phyloP scores from a whole-genome alignment of 2,113 vertebrate genomes.

The Scomber japonicus region DNA sequence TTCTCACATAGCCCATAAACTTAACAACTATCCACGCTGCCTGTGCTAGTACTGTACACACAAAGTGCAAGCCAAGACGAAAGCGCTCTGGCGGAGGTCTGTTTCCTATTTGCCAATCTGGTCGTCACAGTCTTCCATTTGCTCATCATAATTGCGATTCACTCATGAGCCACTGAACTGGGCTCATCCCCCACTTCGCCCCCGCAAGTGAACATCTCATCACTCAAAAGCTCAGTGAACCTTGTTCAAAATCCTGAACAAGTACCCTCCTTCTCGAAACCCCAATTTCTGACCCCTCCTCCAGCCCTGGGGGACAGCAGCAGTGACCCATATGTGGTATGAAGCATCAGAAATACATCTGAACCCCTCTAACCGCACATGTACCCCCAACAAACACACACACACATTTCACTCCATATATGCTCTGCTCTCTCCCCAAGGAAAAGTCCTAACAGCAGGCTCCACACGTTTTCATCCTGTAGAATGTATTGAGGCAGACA shows the following conservation, averaged over 20 bases:
- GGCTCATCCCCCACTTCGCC: neutral
- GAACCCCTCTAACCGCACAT: constrained; percentile 63
- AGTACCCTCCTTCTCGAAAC: constrained; percentile 19
- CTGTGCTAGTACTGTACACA: constrained; percentile 28
- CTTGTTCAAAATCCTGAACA: constrained; percentile 38
- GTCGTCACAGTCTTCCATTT: constrained; percentile 26
- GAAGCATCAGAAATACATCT: constrained; percentile 75
- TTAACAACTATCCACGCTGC: constrained; percentile 67
- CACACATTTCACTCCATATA: neutral
- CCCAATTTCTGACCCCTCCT: constrained; percentile 49
- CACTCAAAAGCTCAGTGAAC: constrained; percentile 55
- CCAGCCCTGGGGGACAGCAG: constrained; percentile 51
- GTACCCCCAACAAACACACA: constrained; percentile 37
- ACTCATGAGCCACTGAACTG: constrained; percentile 34
- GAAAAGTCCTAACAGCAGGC: constrained; percentile 45
- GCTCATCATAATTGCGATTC: constrained; percentile 50
- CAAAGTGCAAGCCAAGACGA: constrained; percentile 21
- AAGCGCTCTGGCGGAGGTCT: constrained; percentile 10
- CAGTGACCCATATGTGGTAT: constrained; percentile 77
- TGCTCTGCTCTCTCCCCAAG: constrained; percentile 33
- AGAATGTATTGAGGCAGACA: constrained; percentile 54
- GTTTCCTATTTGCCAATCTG: constrained; percentile 36
- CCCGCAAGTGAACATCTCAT: constrained; percentile 15
- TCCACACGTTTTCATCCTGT: constrained; percentile 74
- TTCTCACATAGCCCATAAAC: constrained; percentile 78